These are phyloP conservation scores for Archocentrus centrarchus DNA, from an alignment of 2,113 vertebrate species.

Conservation along the genomic window DNA sequence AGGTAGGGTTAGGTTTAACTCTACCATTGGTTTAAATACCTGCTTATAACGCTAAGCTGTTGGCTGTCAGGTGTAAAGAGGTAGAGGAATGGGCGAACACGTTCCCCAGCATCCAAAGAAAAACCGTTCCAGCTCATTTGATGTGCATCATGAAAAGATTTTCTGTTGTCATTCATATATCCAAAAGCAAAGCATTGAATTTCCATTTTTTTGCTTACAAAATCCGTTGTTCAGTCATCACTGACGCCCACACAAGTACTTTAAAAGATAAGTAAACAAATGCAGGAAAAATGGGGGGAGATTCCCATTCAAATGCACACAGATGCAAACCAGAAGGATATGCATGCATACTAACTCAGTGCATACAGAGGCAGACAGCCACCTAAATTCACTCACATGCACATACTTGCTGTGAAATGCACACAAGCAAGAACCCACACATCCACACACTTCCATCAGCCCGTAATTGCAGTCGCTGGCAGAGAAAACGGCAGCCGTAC, in stretches of 20 bases:
- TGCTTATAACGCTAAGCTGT: background rate
- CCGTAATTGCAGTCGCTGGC: conserved; percentile 45
- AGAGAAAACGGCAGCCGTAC: conserved; percentile 38
- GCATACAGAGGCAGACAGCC: conserved; percentile 6
- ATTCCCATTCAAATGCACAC: background rate
- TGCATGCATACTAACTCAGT: background rate
- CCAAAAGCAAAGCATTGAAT: background rate
- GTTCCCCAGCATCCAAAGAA: background rate
- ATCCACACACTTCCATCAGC: background rate
- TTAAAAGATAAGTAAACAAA: background rate
- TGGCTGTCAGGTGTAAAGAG: background rate
- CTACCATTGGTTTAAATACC: background rate
- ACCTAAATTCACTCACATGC: background rate
- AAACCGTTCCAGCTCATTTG: background rate
- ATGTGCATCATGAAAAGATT: background rate
- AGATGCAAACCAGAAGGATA: background rate
- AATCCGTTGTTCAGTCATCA: background rate
- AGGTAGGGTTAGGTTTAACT: background rate
- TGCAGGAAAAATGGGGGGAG: too few species aligned
- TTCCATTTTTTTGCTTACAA: background rate
- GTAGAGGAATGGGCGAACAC: background rate
- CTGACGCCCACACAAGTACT: background rate
- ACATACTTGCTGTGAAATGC: conserved; percentile 5
- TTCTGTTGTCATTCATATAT: background rate
- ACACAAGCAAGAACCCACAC: background rate